Evolutionary conservation across 2,797 vertebrate genomes (phyloP), one percentile per base, ranked within the genome.

Genomic region (Tokudaia tokunoshimensis): DNA sequence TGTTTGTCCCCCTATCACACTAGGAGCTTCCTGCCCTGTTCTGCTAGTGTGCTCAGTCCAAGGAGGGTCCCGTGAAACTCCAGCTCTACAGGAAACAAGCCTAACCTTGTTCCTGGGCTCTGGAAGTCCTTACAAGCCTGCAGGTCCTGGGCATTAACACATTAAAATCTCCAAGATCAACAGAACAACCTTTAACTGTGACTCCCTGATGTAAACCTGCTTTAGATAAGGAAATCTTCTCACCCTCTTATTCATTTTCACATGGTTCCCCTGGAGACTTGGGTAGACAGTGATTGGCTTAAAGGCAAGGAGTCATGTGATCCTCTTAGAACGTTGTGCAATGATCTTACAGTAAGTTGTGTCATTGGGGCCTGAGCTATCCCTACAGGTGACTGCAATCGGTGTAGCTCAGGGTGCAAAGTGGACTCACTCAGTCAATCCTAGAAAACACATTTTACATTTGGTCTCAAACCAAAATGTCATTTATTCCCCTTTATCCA

Each of bases 181-280:
- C 3, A 20, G 26, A 91, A 11, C 5, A 0, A 31, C 50, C 59
- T 37, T 55, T 55, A 29, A 41, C 74, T 61, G 31, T 15, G 63
- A 75, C 5, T 74, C 44, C 7, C 2, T 31, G 59, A 19, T 31
- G 14, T 10, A 4, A 19, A 15, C 9, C 47, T 61, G 10, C 2
- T 0, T 41, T 50, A 65, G 63, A 52, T 8, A 29, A 14, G 55
- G 37, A 67, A 14, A 2, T 34, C 78, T 17, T 63, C 26, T 41
- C 1, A 1, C 1, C n/a, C 52, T 83, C 76, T 76, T 50, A 70
- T 10, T 47, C 9, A 31, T 29, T 34, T 52, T 85, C 20, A 0
- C 2, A 4, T 0, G 20, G 14, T 75, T 19, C 9, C 52, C 0
- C 0, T 2, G 37, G 20, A 80, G 83, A 50, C n/a, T 7, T 26